phyloP scores from a whole-genome alignment of 2,888 invertebrate species.

The Patella depressa region DNA sequence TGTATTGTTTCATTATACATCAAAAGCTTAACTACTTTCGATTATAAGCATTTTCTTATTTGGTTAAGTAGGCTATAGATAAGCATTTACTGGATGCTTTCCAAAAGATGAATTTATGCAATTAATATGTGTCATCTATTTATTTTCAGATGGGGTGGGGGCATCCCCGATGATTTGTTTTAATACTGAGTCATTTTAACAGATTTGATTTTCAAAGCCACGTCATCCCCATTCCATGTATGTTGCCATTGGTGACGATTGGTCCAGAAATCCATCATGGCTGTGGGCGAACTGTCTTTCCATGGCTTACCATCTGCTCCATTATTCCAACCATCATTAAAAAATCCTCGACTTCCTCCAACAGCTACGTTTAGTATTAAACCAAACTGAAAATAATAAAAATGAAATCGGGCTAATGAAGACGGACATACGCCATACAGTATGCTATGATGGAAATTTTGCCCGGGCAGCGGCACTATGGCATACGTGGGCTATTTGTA shows the following conservation, averaged over 20 bases:
- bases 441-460: no score
- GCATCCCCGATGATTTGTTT: neutral
- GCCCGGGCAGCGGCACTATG: no score
- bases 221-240: slow-evolving; percentile 78
- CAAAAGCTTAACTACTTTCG: no score
- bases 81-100: no score
- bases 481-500: no score
- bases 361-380: slow-evolving; percentile 62
- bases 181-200: slow-evolving; percentile 75
- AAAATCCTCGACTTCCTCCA: slow-evolving; percentile 70
- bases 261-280: slow-evolving; percentile 78
- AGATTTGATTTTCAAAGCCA: slow-evolving; percentile 77
- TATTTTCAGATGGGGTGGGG: no score
- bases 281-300: slow-evolving; percentile 77
- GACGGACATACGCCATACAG: no score
- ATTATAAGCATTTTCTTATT: no score
- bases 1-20: no score
- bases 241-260: slow-evolving; percentile 75
- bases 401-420: neutral
- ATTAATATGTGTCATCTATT: no score
- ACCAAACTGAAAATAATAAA: slow-evolving; percentile 70
- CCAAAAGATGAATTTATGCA: no score
- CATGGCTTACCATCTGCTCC: slow-evolving; percentile 78
- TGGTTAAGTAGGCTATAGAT: no score
- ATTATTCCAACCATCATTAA: slow-evolving; percentile 49